Percentiles rank a stretch among this genome's conserved stretches.
Evolutionary conservation across 2,113 vertebrate species (phyloP).

Genomic region (Oryzias javanicus): DNA sequence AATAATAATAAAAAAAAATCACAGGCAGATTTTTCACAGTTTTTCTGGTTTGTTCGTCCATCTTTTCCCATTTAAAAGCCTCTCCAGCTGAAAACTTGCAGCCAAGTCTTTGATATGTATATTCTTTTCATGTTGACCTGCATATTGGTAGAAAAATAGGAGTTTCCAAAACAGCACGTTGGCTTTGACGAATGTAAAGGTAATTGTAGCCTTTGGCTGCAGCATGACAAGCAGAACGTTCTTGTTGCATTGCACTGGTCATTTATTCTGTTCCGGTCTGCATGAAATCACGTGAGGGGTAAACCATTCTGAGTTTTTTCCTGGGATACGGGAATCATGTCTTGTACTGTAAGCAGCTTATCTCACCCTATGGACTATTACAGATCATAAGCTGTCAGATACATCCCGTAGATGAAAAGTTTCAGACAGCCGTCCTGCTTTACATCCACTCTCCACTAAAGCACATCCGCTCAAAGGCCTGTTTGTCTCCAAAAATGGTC

Average conservation of each 20-base stretch:
- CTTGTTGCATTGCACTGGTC: constrained; percentile 1
- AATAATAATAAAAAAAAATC: constrained; percentile 57
- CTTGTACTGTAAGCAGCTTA: not conserved
- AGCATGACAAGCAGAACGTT: constrained; percentile 16
- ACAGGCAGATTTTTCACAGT: constrained; percentile 57
- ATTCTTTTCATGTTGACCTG: constrained; percentile 41
- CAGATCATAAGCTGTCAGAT: constrained; percentile 3
- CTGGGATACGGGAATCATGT: not conserved
- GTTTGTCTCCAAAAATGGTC: constrained; percentile 5
- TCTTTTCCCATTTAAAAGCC: constrained; percentile 5
- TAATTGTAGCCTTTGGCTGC: constrained; percentile 53
- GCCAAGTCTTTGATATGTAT: constrained; percentile 54
- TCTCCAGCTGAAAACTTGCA: constrained; percentile 20
- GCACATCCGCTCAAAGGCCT: not conserved
- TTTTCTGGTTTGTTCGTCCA: constrained; percentile 41
- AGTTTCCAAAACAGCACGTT: constrained; percentile 36
- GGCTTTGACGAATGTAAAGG: constrained; percentile 37
- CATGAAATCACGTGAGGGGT: constrained; percentile 6
- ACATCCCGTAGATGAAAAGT: not conserved
- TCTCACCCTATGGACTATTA: not conserved
- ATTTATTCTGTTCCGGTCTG: not conserved
- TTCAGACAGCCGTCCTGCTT: not conserved
- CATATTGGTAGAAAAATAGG: constrained; percentile 51
- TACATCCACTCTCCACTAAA: not conserved
- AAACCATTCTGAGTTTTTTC: constrained; percentile 8